These are phyloP conservation scores for Monarcha castaneiventris DNA, from an alignment of 2,113 vertebrate genomes.

Conservation along the genomic window DNA sequence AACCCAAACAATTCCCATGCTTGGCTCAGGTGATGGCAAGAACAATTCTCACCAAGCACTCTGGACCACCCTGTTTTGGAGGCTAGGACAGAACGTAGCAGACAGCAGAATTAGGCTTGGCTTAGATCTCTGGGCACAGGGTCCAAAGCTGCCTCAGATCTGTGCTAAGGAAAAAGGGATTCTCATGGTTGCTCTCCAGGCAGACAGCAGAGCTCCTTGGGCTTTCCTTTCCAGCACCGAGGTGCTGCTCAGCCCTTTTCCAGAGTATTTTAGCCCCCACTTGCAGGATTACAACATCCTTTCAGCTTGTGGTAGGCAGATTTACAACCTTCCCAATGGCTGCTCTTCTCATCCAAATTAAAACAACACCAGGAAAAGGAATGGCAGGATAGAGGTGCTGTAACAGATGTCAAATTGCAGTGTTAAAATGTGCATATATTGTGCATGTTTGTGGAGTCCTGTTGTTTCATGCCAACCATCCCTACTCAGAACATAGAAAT, in stretches of 20 bases:
- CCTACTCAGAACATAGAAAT: neutral
- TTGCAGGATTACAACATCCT: neutral
- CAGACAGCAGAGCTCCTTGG: neutral
- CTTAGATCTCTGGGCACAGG: neutral
- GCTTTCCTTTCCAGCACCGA: neutral
- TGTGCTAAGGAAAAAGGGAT: neutral
- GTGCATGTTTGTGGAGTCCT: neutral
- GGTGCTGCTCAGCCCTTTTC: neutral
- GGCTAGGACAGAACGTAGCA: neutral
- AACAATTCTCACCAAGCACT: neutral
- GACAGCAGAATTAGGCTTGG: neutral
- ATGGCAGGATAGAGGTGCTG: neutral
- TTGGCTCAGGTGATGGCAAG: neutral
- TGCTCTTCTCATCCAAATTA: accelerated
- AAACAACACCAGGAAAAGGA: neutral
- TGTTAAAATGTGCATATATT: neutral
- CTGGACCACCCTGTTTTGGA: neutral
- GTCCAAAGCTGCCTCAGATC: neutral
- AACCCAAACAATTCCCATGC: neutral
- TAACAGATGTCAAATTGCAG: neutral
- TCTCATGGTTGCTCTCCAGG: neutral
- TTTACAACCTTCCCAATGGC: neutral
- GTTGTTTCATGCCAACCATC: neutral
- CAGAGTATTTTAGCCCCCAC: neutral
- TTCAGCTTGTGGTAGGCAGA: neutral